Conservation (phyloP, 92 coral and sea anemone species). For the Pocillopora meandrina region DNA sequence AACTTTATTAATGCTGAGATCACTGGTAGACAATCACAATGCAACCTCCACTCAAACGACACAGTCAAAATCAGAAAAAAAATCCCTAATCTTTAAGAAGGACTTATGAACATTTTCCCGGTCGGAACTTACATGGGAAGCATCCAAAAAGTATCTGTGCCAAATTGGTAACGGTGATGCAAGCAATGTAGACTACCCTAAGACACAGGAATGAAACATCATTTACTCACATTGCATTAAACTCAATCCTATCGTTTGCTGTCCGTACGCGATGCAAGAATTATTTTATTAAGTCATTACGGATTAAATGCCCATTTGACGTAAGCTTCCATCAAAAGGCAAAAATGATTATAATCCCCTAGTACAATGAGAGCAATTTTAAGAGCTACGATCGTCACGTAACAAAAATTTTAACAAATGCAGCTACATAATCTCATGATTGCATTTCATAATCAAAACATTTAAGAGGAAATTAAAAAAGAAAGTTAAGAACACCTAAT, state of each 20-base stretch:
- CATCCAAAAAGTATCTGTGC: too few relatives aligned
- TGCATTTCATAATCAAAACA: background rate
- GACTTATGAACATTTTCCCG: too few relatives aligned
- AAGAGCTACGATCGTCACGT: background rate
- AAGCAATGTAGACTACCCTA: too few relatives aligned
- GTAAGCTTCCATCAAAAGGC: background rate
- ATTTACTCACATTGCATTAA: background rate
- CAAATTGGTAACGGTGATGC: too few relatives aligned
- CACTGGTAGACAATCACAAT: too few relatives aligned
- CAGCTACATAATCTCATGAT: background rate
- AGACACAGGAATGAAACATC: background rate
- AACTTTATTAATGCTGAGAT: too few relatives aligned
- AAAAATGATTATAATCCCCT: background rate
- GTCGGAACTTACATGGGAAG: too few relatives aligned
- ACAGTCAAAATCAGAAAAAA: too few relatives aligned
- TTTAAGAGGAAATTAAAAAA: background rate
- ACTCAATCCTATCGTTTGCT: background rate
- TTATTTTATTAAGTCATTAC: background rate
- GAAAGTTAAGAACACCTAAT: too few relatives aligned
- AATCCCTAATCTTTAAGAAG: too few relatives aligned
- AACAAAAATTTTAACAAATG: background rate
- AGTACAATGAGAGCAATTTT: conserved; percentile 3
- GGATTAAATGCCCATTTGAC: background rate
- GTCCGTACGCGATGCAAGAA: background rate
- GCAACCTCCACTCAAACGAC: too few relatives aligned